Evolutionary conservation across 2,113 vertebrate genomes (phyloP).

Genomic region (Pteropus alecto): DNA sequence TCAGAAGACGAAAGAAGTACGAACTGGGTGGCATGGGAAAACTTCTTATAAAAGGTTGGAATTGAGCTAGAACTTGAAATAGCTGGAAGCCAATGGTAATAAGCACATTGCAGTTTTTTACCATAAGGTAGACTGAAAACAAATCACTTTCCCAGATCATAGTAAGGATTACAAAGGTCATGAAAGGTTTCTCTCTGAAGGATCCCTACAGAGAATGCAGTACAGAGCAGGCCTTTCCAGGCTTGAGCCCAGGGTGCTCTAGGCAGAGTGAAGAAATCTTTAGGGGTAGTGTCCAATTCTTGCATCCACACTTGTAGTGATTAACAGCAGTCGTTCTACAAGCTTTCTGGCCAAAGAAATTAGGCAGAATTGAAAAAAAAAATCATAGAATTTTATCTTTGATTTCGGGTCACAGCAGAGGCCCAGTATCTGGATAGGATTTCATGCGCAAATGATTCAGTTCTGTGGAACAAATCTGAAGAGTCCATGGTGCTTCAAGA

Average conservation of each 20-base stretch:
- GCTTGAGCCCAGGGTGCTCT: not conserved
- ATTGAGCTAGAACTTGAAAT: not conserved
- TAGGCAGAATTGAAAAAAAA: conserved; percentile 11
- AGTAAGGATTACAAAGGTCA: not conserved
- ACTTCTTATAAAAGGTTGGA: not conserved
- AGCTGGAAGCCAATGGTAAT: not conserved
- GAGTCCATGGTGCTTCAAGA: not conserved
- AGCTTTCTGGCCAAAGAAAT: not conserved
- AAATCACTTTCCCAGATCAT: not conserved
- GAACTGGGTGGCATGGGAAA: not conserved
- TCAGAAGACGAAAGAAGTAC: not conserved
- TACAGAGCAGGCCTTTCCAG: not conserved
- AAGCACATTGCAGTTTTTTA: not conserved
- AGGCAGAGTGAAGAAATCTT: not conserved
- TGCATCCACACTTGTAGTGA: not conserved
- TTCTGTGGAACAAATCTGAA: not conserved
- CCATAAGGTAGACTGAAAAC: not conserved
- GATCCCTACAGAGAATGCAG: not conserved
- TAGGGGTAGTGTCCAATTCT: not conserved
- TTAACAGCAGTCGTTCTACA: not conserved
- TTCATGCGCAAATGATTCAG: not conserved
- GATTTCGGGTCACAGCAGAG: not conserved
- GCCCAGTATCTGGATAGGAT: not conserved
- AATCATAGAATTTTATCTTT: not conserved
- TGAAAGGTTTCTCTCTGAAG: not conserved